phyloP scores from a whole-genome alignment of 2,888 invertebrate genomes.

The Eristalis pertinax region DNA sequence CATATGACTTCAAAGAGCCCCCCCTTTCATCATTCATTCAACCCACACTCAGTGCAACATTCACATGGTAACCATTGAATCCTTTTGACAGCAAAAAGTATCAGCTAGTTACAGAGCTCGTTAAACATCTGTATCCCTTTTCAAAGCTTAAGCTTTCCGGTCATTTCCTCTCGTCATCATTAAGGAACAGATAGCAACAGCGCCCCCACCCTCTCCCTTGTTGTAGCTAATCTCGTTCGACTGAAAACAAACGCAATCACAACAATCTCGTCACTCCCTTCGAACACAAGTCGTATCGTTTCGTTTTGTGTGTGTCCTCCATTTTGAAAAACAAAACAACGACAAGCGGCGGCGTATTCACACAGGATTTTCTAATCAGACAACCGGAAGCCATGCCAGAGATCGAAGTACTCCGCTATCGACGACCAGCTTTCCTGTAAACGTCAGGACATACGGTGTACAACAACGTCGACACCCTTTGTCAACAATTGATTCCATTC shows the following conservation, averaged over 20 bases:
- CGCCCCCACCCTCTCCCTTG: background rate
- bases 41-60: too few relatives aligned
- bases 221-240: background rate
- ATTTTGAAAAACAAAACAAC: background rate
- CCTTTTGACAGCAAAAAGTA: too few relatives aligned
- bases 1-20: too few relatives aligned
- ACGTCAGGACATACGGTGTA: background rate
- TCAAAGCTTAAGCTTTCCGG: background rate
- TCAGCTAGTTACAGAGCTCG: background rate
- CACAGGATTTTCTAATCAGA: background rate
- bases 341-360: background rate
- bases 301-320: background rate
- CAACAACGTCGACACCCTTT: background rate
- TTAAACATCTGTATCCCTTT: background rate
- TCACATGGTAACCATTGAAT: too few relatives aligned
- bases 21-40: too few relatives aligned
- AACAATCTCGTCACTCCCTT: background rate
- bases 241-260: background rate
- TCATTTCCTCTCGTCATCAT: background rate
- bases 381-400: background rate
- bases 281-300: background rate
- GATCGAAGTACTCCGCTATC: background rate
- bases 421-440: background rate
- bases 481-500: conserved; percentile 1
- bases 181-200: background rate